Percentiles rank a stretch among this genome's conserved stretches.
phyloP scores from a whole-genome alignment of 1,140 invertebrate species.

The Dufourea novaeangliae region DNA sequence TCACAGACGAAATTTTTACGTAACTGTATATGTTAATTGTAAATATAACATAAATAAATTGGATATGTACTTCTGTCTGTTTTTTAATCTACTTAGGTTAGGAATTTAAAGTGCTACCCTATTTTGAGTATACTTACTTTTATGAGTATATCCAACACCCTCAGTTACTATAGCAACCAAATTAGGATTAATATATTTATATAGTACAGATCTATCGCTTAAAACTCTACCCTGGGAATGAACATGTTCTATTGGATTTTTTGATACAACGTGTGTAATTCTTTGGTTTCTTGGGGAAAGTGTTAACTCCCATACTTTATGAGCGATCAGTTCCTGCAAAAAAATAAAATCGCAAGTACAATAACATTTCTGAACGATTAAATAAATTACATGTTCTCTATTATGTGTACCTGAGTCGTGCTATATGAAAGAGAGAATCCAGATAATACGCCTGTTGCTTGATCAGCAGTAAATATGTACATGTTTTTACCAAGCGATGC shows the following conservation, averaged over 20 bases:
- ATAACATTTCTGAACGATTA: background rate
- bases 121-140: conserved; percentile 82
- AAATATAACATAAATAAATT: too few relatives aligned
- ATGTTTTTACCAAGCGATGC: conserved; percentile 82
- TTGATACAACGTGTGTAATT: conserved; percentile 87
- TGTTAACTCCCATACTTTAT: conserved; percentile 87
- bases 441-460: conserved; percentile 84
- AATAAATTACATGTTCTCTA: background rate
- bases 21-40: too few relatives aligned
- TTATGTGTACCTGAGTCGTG: conserved; percentile 67
- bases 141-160: conserved; percentile 88
- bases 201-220: conserved; percentile 96
- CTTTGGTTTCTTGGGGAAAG: conserved; percentile 86
- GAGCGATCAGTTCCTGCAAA: conserved; percentile 77
- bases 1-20: too few relatives aligned
- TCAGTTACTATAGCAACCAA: conserved; percentile 93
- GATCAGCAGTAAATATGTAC: conserved; percentile 88
- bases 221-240: conserved; percentile 98
- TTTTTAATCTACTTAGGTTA: too few relatives aligned
- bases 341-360: conserved; percentile 30
- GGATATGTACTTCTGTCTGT: too few relatives aligned
- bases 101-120: too few relatives aligned
- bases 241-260: conserved; percentile 91
- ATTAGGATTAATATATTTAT: conserved; percentile 99
- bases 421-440: conserved; percentile 86